Percentiles rank a stretch among this genome's conserved stretches.
These are phyloP conservation scores for Selene dorsalis DNA, from an alignment of 2,797 vertebrate genomes.

Conservation along the genomic window DNA sequence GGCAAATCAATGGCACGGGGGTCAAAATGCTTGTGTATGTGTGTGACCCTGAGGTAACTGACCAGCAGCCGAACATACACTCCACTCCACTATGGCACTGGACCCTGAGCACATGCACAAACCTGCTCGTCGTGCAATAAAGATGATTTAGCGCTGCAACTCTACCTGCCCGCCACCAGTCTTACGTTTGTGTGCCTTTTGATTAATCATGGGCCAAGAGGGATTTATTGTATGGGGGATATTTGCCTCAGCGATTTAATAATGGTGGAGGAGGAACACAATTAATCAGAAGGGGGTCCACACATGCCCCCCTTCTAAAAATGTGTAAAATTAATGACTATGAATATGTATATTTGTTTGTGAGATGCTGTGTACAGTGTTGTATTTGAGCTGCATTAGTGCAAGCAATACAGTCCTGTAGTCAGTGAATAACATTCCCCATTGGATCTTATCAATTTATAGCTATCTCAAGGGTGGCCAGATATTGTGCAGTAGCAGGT, in stretches of 20 bases:
- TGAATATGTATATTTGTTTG: conserved; percentile 87
- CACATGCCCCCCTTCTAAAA: conserved; percentile 70
- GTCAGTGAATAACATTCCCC: conserved; percentile 36
- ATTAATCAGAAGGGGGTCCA: conserved; percentile 85
- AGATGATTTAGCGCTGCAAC: conserved; percentile 85
- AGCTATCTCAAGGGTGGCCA: conserved; percentile 61
- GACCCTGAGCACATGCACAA: conserved; percentile 63
- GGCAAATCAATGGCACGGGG: conserved; percentile 72
- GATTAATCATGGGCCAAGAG: conserved; percentile 86
- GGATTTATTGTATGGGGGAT: conserved; percentile 87
- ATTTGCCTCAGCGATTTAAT: conserved; percentile 90
- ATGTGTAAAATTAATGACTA: conserved; percentile 85
- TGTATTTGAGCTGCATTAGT: conserved; percentile 50
- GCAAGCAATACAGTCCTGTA: conserved; percentile 34
- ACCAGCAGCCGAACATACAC: conserved; percentile 64
- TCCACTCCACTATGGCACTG: conserved; percentile 46
- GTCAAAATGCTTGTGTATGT: conserved; percentile 51
- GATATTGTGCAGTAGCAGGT: conserved; percentile 35
- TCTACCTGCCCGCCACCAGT: conserved; percentile 83
- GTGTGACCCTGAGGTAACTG: conserved; percentile 64
- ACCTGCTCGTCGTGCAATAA: conserved; percentile 82
- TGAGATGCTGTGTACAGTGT: conserved; percentile 50
- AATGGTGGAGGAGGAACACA: conserved; percentile 83
- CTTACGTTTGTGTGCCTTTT: conserved; percentile 81
- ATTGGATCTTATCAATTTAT: conserved; percentile 52